Conservation (phyloP, 2,888 invertebrate species). For the Drosophila leonis region DNA sequence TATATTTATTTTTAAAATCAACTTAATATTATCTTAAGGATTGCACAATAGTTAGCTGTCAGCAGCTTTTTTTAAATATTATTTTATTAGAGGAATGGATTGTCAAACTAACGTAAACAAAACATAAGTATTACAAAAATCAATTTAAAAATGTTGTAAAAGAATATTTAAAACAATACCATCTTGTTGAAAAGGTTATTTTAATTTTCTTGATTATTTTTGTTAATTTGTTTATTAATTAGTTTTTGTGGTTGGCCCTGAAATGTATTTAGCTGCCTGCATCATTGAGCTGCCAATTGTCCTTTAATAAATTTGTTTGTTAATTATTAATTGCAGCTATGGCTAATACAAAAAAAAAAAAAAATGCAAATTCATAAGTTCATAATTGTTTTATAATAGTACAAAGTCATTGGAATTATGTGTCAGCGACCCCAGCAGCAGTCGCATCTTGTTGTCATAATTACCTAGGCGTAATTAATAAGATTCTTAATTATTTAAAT, state of each 20-base stretch:
- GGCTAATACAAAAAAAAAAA: constrained; percentile 7
- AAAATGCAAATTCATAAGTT: constrained; percentile 31
- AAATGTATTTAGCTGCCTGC: neutral
- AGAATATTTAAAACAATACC: neutral
- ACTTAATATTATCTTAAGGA: neutral
- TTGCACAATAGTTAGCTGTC: neutral
- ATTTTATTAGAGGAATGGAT: too few relatives aligned
- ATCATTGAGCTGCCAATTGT: constrained; percentile 6
- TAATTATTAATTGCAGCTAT: constrained; percentile 13
- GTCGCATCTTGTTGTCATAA: constrained; percentile 27
- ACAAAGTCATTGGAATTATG: constrained; percentile 49
- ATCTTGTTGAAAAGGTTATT: neutral
- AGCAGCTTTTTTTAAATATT: neutral
- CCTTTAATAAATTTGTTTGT: constrained; percentile 3
- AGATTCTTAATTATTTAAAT: constrained; percentile 42
- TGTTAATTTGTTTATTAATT: neutral
- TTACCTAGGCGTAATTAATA: constrained; percentile 31
- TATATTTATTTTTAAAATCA: neutral
- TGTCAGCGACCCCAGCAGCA: neutral
- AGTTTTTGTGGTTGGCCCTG: constrained; percentile 11
- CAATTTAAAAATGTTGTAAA: neutral
- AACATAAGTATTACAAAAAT: neutral
- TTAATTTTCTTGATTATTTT: neutral
- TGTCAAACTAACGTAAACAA: neutral
- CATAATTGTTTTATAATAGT: constrained; percentile 22